Evolutionary conservation across 2,113 vertebrate species (phyloP).

Genomic region (Lamprotornis superbus): DNA sequence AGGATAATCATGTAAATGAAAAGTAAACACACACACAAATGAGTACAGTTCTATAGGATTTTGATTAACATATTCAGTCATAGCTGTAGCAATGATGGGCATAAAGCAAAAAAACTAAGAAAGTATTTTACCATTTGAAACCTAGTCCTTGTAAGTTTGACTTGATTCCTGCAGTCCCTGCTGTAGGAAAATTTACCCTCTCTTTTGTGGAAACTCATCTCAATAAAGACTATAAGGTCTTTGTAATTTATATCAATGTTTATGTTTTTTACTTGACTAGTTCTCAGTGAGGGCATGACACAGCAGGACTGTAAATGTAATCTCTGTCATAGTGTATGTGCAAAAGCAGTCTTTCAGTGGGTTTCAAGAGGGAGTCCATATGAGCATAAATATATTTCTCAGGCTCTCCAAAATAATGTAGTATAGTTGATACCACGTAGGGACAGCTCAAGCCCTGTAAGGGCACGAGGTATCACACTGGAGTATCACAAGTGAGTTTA

Average conservation of each 20-base stretch:
- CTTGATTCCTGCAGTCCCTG: not conserved
- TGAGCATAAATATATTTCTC: not conserved
- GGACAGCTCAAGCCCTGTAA: not conserved
- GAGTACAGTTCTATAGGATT: conserved; percentile 12
- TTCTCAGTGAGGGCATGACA: not conserved
- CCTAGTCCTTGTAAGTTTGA: not conserved
- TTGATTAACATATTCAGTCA: conserved; percentile 29
- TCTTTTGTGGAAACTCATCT: conserved; percentile 5
- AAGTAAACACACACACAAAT: conserved; percentile 25
- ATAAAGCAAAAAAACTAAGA: not conserved
- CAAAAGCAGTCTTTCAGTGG: not conserved
- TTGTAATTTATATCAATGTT: not conserved
- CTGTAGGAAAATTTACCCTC: not conserved
- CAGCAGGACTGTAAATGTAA: not conserved
- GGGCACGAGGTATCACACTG: fast-evolving
- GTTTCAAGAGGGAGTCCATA: not conserved
- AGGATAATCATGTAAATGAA: conserved; percentile 15
- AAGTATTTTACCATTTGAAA: not conserved
- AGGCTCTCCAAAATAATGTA: not conserved
- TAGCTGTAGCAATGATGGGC: not conserved
- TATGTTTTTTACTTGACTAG: not conserved
- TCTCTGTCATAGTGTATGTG: not conserved
- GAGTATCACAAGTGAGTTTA: not conserved
- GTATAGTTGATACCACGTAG: not conserved
- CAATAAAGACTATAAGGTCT: not conserved